phyloP scores from a whole-genome alignment of 2,797 vertebrate species.

The Sebastes kiyomatsui region DNA sequence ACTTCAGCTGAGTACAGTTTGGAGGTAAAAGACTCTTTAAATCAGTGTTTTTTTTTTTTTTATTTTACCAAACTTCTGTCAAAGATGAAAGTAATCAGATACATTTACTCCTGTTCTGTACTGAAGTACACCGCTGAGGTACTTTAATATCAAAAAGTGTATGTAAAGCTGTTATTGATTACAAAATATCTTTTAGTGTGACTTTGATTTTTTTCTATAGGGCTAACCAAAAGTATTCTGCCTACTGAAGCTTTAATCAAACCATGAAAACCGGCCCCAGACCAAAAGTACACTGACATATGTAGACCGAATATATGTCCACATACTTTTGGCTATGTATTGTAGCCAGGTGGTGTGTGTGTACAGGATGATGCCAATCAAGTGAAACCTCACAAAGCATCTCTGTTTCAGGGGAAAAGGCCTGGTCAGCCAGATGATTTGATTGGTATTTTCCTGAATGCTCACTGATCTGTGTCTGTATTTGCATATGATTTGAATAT shows the following conservation, averaged over 20 bases:
- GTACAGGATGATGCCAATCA: neutral
- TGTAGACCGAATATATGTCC: neutral
- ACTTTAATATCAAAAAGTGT: too few species aligned
- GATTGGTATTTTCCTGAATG: conserved; percentile 12
- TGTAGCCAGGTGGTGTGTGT: neutral
- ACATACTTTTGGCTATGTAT: neutral
- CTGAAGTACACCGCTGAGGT: too few species aligned
- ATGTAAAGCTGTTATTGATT: too few species aligned
- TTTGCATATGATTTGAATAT: conserved; percentile 17
- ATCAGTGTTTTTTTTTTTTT: too few species aligned
- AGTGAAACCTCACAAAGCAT: neutral
- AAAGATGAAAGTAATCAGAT: too few species aligned
- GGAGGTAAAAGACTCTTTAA: too few species aligned
- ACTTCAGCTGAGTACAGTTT: too few species aligned
- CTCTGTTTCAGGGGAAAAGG: neutral
- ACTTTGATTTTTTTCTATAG: too few species aligned
- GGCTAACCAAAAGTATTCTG: accelerated
- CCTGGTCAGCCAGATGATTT: neutral
- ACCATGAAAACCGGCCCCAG: neutral
- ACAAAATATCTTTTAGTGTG: too few species aligned
- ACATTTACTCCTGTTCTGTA: too few species aligned
- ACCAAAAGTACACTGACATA: neutral
- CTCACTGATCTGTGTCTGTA: neutral
- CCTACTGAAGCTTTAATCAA: too few species aligned
- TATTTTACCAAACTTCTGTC: too few species aligned